phyloP scores from a whole-genome alignment of 2,797 vertebrate genomes.

The Chaetodon trifasciatus region DNA sequence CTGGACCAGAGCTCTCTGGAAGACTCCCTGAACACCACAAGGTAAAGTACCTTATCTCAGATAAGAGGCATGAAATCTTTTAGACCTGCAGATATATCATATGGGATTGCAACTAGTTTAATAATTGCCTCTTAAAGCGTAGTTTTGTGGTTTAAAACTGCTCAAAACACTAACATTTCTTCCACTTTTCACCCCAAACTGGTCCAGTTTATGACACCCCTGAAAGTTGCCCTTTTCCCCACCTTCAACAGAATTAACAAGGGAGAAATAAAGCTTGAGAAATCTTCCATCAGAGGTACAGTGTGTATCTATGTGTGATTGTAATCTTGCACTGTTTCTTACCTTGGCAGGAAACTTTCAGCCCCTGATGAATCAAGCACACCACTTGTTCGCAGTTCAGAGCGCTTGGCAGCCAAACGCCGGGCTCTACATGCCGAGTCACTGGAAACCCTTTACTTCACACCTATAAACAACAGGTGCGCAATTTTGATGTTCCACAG shows the following conservation, averaged over 20 bases:
- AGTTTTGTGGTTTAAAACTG: background rate
- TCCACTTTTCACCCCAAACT: background rate
- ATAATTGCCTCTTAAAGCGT: no score
- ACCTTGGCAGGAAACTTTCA: constrained; percentile 77
- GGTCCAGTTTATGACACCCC: no score
- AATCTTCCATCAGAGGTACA: background rate
- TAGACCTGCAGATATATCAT: background rate
- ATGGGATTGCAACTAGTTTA: background rate
- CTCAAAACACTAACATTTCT: background rate
- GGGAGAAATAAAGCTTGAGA: background rate
- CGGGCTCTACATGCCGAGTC: constrained; percentile 84
- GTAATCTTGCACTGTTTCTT: background rate
- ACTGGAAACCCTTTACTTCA: constrained; percentile 93
- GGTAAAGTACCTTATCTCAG: constrained; percentile 75
- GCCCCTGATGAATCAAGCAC: constrained; percentile 79
- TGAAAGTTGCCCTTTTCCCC: background rate
- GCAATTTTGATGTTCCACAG: background rate
- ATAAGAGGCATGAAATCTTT: background rate
- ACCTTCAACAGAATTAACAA: background rate
- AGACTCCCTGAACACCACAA: constrained; percentile 83
- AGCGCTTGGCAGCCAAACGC: constrained; percentile 83
- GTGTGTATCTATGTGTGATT: background rate
- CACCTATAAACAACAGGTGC: constrained; percentile 83
- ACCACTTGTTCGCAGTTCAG: constrained; percentile 80
- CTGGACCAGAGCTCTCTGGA: constrained; percentile 88